These are phyloP conservation scores for Charaxes varanes DNA, from an alignment of 1,140 invertebrate genomes.

Conservation along the genomic window DNA sequence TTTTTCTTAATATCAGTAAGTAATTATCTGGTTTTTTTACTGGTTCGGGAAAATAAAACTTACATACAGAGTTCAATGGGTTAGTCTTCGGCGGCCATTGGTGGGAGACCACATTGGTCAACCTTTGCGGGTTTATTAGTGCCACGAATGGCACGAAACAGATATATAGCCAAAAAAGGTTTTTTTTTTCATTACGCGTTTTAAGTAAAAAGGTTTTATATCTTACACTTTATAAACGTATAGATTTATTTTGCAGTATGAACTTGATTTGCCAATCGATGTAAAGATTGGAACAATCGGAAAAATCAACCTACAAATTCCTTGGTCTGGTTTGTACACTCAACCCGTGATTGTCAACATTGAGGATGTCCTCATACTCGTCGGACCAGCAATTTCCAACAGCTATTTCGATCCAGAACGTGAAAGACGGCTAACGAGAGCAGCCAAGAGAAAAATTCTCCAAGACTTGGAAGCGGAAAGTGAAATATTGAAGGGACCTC, in stretches of 20 bases:
- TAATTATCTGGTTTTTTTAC: too few relatives aligned
- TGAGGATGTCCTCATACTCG: conserved; percentile 85
- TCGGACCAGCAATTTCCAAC: conserved; percentile 81
- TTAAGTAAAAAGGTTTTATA: too few relatives aligned
- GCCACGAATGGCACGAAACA: too few relatives aligned
- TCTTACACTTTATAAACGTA: not conserved
- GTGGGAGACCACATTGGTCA: too few relatives aligned
- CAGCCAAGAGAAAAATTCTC: conserved; percentile 79
- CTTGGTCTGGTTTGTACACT: conserved; percentile 83
- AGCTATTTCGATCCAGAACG: conserved; percentile 83
- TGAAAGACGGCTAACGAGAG: conserved; percentile 82
- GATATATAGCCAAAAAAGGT: too few relatives aligned
- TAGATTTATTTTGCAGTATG: conserved; percentile 77
- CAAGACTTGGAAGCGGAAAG: conserved; percentile 72
- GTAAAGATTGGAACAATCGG: conserved; percentile 87
- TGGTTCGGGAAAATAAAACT: too few relatives aligned
- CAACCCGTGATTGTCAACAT: conserved; percentile 81
- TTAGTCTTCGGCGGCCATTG: too few relatives aligned
- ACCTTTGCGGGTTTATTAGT: too few relatives aligned
- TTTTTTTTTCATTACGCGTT: too few relatives aligned
- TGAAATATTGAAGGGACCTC: conserved; percentile 70
- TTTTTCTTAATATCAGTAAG: too few relatives aligned
- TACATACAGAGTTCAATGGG: too few relatives aligned
- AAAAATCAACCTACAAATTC: conserved; percentile 84
- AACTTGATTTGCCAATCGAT: conserved; percentile 86